Conservation (phyloP, 1,140 invertebrate species). For the Philopotamus ludificatus region DNA sequence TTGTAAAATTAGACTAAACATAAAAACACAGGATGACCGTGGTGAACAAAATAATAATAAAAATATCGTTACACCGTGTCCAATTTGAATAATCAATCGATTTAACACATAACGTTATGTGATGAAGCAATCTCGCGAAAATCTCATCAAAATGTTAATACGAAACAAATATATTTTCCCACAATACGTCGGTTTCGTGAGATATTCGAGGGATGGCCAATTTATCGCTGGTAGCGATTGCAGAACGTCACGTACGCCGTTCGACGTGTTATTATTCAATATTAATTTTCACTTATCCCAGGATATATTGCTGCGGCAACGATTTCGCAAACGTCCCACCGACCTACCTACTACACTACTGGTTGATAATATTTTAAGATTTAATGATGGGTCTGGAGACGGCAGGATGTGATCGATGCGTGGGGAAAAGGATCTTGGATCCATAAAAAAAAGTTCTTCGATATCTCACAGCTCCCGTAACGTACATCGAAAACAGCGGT, state of each 20-base stretch:
- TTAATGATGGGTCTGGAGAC: conserved; percentile 28
- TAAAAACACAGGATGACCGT: no score
- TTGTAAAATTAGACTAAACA: not conserved
- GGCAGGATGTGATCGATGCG: conserved; percentile 36
- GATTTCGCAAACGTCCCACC: not conserved
- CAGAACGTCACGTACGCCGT: no score
- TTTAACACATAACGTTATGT: not conserved
- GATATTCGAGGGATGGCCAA: no score
- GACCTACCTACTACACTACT: conserved; percentile 1
- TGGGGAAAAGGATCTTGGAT: conserved; percentile 1
- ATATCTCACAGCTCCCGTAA: conserved; percentile 15
- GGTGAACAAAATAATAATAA: no score
- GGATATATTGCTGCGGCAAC: conserved; percentile 11
- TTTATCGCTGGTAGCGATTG: no score
- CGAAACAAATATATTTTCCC: no score
- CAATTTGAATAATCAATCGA: no score
- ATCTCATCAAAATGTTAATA: not conserved
- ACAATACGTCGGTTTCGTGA: no score
- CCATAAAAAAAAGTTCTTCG: not conserved
- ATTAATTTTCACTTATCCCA: conserved; percentile 26
- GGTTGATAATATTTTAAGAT: conserved; percentile 27
- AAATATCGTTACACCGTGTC: not conserved
- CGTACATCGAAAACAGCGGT: conserved; percentile 7
- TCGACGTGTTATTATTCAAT: conserved; percentile 13
- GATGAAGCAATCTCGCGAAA: not conserved